These are phyloP conservation scores for Peromyscus eremicus DNA, from an alignment of 2,797 vertebrate genomes.

Conservation along the genomic window DNA sequence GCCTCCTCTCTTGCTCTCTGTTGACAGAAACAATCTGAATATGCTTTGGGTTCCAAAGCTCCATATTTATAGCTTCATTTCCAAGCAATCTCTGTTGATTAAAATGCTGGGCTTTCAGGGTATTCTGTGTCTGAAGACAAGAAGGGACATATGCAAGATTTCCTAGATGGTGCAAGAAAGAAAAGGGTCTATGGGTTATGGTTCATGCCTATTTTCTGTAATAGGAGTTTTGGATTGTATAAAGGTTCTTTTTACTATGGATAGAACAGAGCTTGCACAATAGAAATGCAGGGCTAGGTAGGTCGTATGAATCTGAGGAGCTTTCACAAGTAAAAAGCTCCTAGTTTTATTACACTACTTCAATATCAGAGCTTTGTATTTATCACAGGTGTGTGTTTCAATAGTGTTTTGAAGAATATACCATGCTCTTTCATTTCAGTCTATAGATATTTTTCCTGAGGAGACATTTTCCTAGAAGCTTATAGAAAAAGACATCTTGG, in stretches of 20 bases:
- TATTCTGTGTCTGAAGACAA: conserved; percentile 80
- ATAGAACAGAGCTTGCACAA: neutral
- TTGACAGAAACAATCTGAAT: conserved; percentile 84
- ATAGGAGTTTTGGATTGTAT: neutral
- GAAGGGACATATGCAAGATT: conserved; percentile 70
- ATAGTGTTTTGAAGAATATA: conserved; percentile 30
- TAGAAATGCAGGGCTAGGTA: neutral
- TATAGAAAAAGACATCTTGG: conserved; percentile 31
- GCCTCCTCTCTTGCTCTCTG: conserved; percentile 75
- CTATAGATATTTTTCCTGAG: conserved; percentile 54
- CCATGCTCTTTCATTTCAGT: conserved; percentile 51
- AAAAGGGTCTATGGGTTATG: conserved; percentile 49
- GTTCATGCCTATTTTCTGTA: neutral
- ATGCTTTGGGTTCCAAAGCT: conserved; percentile 82
- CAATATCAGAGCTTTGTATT: neutral
- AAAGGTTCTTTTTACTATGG: neutral
- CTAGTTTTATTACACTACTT: neutral
- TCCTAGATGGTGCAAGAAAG: conserved; percentile 46
- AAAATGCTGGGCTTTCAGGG: conserved; percentile 81
- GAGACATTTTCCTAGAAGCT: conserved; percentile 51
- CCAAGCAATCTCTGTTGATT: conserved; percentile 81
- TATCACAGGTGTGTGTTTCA: conserved; percentile 20
- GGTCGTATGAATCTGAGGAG: neutral
- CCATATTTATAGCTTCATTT: conserved; percentile 82
- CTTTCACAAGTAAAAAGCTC: conserved; percentile 12